Evolutionary conservation across 2,888 invertebrate species (phyloP).

Genomic region (Polymixis lichenea): DNA sequence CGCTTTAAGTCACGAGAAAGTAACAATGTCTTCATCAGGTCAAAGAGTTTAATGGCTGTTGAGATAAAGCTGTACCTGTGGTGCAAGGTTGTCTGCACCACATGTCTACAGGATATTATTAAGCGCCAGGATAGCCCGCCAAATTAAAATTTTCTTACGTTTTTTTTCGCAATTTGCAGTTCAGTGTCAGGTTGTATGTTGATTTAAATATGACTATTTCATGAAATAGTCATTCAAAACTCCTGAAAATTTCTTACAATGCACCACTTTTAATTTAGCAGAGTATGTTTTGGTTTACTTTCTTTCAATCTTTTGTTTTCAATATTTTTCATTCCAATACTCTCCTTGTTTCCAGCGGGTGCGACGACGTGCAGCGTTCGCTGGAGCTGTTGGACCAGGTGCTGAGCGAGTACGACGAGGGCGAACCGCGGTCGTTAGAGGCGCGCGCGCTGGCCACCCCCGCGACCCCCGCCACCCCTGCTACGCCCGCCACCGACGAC

Average conservation of each 20-base stretch:
- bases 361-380: constrained; percentile 97
- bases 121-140: too few relatives aligned
- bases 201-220: too few relatives aligned
- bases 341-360: constrained; percentile 91
- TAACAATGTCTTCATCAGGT: neutral
- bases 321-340: neutral
- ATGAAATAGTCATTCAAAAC: too few relatives aligned
- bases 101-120: too few relatives aligned
- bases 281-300: neutral
- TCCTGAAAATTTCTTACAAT: too few relatives aligned
- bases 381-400: constrained; percentile 97
- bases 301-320: neutral
- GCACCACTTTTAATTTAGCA: too few relatives aligned
- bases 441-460: constrained; percentile 89
- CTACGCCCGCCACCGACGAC: constrained; percentile 91
- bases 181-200: too few relatives aligned
- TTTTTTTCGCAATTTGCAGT: too few relatives aligned
- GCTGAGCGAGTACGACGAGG: constrained; percentile 97
- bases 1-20: neutral
- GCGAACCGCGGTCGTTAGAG: constrained; percentile 89
- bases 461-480: constrained; percentile 90
- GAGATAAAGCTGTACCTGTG: neutral
- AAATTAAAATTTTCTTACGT: too few relatives aligned
- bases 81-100: too few relatives aligned
- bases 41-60: neutral